phyloP scores from a whole-genome alignment of 2,888 invertebrate genomes.

The Apamea epomidion region DNA sequence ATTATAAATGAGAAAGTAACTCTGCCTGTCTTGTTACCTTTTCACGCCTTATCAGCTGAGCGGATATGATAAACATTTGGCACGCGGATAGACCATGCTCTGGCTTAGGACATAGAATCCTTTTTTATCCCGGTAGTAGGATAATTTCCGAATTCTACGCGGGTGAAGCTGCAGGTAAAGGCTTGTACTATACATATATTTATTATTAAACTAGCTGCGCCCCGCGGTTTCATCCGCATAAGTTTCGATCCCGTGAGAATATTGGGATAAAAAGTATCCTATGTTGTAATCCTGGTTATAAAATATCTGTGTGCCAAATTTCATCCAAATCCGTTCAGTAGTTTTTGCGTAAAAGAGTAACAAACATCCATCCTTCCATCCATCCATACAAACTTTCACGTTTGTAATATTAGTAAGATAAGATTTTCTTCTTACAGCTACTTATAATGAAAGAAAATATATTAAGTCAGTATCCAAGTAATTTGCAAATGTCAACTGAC shows the following conservation, averaged over 20 bases:
- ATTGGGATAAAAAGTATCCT: no score
- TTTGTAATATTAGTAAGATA: no score
- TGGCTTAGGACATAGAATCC: not conserved
- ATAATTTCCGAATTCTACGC: not conserved
- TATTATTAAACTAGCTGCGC: not conserved
- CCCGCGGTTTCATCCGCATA: no score
- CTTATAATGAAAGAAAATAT: constrained; percentile 12
- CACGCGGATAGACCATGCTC: not conserved
- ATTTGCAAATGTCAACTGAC: constrained; percentile 41
- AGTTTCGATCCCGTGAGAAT: no score
- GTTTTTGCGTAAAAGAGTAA: no score
- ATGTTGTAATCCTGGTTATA: no score
- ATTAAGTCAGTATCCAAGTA: not conserved
- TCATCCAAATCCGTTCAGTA: no score
- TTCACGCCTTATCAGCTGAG: not conserved
- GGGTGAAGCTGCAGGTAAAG: not conserved
- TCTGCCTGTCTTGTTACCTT: not conserved
- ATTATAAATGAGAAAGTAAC: not conserved
- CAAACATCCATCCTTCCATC: no score
- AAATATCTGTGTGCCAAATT: no score
- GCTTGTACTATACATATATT: not conserved
- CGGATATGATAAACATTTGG: not conserved
- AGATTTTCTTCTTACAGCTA: not conserved
- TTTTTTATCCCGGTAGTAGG: not conserved
- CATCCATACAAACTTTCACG: no score